Conservation (phyloP, 1,140 invertebrate genomes). For the Bombyx mandarina region DNA sequence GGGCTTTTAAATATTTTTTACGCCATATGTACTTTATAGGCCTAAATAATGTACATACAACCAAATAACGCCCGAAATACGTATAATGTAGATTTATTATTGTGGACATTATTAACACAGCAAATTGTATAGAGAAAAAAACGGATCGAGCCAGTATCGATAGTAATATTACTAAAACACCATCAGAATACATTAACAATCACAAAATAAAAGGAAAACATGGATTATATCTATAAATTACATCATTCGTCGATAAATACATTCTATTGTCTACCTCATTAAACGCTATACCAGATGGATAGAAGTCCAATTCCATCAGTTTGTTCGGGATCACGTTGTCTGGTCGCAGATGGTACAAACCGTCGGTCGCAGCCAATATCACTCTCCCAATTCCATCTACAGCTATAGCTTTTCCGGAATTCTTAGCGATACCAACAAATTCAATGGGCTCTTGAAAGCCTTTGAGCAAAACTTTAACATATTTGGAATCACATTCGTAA, state of each 20-base stretch:
- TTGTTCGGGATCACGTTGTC: constrained; percentile 51
- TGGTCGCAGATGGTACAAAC: constrained; percentile 45
- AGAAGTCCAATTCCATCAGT: constrained; percentile 50
- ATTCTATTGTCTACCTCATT: constrained; percentile 24
- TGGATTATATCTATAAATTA: constrained; percentile 44
- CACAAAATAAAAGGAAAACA: too few relatives aligned
- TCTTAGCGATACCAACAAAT: constrained; percentile 52
- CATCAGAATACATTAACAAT: too few relatives aligned
- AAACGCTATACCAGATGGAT: constrained; percentile 47
- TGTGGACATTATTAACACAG: too few relatives aligned
- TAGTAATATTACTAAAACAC: too few relatives aligned
- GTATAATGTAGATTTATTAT: too few relatives aligned
- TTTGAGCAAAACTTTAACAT: constrained; percentile 53
- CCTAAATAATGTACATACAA: too few relatives aligned
- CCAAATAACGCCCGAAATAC: too few relatives aligned
- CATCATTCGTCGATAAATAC: constrained; percentile 40
- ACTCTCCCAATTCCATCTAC: constrained; percentile 35
- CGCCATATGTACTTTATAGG: too few relatives aligned
- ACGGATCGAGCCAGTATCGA: too few relatives aligned
- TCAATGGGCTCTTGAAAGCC: constrained; percentile 56
- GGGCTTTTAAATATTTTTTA: too few relatives aligned
- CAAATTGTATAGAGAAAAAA: too few relatives aligned
- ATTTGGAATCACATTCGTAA: constrained; percentile 61
- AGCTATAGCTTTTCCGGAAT: constrained; percentile 43
- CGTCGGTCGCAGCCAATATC: constrained; percentile 54